A percentile compares a stretch with the other conserved stretches of the same genome.
Conservation (phyloP, 1,140 invertebrate genomes). For the Orius insidiosus region DNA sequence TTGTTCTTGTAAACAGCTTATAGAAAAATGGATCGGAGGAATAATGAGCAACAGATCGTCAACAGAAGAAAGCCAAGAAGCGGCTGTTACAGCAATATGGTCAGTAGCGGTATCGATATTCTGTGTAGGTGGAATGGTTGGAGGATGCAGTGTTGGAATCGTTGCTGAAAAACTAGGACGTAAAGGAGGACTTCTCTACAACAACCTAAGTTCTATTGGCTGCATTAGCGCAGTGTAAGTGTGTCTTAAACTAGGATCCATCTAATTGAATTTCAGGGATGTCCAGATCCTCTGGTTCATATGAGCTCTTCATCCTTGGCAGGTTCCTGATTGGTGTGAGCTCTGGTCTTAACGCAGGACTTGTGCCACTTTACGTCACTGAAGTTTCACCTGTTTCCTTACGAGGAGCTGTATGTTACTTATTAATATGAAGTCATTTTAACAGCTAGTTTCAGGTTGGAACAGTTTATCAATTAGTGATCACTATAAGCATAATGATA, state of each 20-base stretch:
- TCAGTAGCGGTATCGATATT: constrained; percentile 67
- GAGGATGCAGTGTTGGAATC: constrained; percentile 59
- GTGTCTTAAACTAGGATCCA: background rate
- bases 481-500: constrained; percentile 71
- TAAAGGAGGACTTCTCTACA: constrained; percentile 60
- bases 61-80: constrained; percentile 16
- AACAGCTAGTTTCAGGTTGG: too few species aligned
- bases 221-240: constrained; percentile 36
- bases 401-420: constrained; percentile 60
- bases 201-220: constrained; percentile 61
- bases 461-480: constrained; percentile 73
- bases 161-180: constrained; percentile 61
- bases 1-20: too few species aligned
- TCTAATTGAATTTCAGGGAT: background rate
- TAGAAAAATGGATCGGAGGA: constrained; percentile 49
- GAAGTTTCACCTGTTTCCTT: constrained; percentile 72
- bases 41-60: constrained; percentile 32
- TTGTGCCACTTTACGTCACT: constrained; percentile 70
- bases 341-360: constrained; percentile 64
- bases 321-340: constrained; percentile 70
- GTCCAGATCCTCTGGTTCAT: constrained; percentile 27
- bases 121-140: constrained; percentile 82
- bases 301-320: constrained; percentile 59
- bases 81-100: constrained; percentile 42
- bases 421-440: too few species aligned